Evolutionary conservation across 2,797 vertebrate genomes (phyloP).

Genomic region (Cyclopterus lumpus): DNA sequence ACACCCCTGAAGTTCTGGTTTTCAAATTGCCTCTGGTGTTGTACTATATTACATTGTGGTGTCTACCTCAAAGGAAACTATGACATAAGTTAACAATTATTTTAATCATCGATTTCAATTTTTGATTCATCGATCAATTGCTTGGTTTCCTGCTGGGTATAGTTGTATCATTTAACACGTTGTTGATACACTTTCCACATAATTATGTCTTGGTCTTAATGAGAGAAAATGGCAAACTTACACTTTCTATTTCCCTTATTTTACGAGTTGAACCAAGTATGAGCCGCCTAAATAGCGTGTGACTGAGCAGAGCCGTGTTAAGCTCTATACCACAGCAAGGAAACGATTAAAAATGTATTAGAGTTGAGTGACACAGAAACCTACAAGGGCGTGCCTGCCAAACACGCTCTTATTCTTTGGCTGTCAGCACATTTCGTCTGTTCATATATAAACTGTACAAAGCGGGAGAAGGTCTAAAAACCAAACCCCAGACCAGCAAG

Average conservation of each 20-base stretch:
- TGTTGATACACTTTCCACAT: not conserved
- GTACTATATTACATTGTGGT: constrained; percentile 43
- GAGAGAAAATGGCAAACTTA: constrained; percentile 24
- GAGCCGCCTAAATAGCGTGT: constrained; percentile 44
- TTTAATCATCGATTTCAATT: constrained; percentile 4
- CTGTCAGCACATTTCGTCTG: constrained; percentile 84
- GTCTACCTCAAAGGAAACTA: constrained; percentile 26
- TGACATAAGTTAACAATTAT: constrained; percentile 2
- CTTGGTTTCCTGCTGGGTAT: constrained; percentile 7
- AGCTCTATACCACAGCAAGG: constrained; percentile 83
- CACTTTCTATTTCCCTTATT: constrained; percentile 29
- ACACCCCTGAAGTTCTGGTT: constrained; percentile 26
- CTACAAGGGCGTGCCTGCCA: constrained; percentile 89
- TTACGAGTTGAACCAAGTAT: constrained; percentile 40
- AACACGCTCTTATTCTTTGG: constrained; percentile 83
- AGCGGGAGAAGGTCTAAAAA: constrained; percentile 68
- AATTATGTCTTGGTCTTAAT: constrained; percentile 3
- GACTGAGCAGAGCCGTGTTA: constrained; percentile 62
- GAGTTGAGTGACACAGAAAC: constrained; percentile 89
- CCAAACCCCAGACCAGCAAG: constrained; percentile 47
- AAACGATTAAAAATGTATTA: constrained; percentile 93
- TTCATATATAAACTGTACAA: constrained; percentile 69
- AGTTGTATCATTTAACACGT: constrained; percentile 5
- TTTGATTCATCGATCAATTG: not conserved
- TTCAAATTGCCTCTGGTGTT: constrained; percentile 38